A percentile compares a stretch with the other conserved stretches of the same genome.
Conservation (phyloP, 2,797 vertebrate genomes). For the Mus minutoides region DNA sequence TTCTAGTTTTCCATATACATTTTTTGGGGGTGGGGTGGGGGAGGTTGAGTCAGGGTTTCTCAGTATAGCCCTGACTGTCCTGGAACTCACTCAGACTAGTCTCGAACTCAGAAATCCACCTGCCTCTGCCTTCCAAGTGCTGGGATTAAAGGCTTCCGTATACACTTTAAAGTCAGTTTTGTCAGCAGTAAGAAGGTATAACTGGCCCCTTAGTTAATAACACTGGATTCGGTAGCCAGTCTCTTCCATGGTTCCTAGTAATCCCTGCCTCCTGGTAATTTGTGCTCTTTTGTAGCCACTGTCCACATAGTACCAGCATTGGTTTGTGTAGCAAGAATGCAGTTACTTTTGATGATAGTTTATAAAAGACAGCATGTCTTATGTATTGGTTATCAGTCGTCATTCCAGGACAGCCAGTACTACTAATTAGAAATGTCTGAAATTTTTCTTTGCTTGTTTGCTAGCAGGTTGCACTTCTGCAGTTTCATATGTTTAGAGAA, state of each 20-base stretch:
- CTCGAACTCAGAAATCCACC: no score
- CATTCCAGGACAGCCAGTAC: not conserved
- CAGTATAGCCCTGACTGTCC: no score
- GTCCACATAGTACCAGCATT: not conserved
- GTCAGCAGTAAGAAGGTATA: not conserved
- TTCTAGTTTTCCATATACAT: not conserved
- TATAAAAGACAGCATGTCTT: not conserved
- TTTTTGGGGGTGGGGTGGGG: no score
- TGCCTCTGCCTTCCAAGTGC: no score
- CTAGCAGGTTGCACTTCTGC: not conserved
- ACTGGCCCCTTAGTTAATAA: not conserved
- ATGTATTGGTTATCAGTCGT: not conserved
- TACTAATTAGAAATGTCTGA: not conserved
- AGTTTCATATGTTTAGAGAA: not conserved
- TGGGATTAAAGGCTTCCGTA: not conserved
- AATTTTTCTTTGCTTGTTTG: not conserved
- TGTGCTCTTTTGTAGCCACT: not conserved
- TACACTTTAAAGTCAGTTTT: constrained; percentile 13
- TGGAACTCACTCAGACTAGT: no score
- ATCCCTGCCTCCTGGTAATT: not conserved
- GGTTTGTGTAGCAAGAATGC: not conserved
- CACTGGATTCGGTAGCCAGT: not conserved
- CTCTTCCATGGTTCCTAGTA: not conserved
- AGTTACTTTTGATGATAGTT: not conserved
- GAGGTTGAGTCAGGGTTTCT: no score